Evolutionary conservation across 2,797 vertebrate species (phyloP).

Genomic region (Poeciliopsis paucimaculata): DNA sequence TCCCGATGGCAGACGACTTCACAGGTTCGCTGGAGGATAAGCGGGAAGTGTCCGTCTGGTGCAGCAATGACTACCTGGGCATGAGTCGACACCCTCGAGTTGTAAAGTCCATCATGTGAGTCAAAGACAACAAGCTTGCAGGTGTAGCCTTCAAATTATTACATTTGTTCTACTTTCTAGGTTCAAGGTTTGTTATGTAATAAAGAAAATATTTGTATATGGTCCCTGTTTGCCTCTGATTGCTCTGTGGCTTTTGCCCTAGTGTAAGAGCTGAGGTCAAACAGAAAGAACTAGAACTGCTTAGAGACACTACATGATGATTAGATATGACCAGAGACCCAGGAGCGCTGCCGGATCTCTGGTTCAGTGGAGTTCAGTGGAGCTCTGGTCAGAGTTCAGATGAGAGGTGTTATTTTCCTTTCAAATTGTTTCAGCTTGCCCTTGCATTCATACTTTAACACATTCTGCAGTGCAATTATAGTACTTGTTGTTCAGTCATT

Average conservation of each 20-base stretch:
- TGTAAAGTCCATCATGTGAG: constrained; percentile 87
- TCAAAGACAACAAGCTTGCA: constrained; percentile 24
- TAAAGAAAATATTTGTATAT: constrained; percentile 22
- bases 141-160: background rate
- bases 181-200: constrained; percentile 8
- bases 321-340: constrained; percentile 28
- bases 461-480: background rate
- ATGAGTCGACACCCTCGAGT: constrained; percentile 92
- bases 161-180: background rate
- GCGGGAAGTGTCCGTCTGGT: constrained; percentile 92
- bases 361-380: constrained; percentile 18
- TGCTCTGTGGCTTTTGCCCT: background rate
- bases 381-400: constrained; percentile 9
- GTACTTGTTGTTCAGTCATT: background rate
- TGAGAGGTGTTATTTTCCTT: background rate
- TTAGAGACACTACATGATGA: background rate
- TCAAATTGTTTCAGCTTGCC: constrained; percentile 35
- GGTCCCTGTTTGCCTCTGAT: background rate
- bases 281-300: background rate
- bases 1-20: constrained; percentile 80
- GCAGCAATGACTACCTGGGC: constrained; percentile 94
- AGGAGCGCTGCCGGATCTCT: constrained; percentile 4
- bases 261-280: background rate
- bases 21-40: constrained; percentile 84
- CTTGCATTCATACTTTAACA: background rate